Evolutionary conservation across 2,113 vertebrate genomes (phyloP).

Genomic region (Podarcis cretensis): DNA sequence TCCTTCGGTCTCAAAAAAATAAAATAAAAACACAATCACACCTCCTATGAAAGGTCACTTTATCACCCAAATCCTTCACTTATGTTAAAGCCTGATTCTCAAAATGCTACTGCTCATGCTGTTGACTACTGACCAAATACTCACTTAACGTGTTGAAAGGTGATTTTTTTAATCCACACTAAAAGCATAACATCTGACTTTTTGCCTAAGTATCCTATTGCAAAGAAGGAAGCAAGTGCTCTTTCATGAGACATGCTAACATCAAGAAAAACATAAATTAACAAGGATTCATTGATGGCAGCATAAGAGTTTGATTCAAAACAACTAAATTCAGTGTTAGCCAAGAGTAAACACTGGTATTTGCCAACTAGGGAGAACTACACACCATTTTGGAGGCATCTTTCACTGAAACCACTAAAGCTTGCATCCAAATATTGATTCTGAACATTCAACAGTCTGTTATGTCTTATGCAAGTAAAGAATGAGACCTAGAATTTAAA

Average conservation of each 20-base stretch:
- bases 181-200: background rate
- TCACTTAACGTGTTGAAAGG: background rate
- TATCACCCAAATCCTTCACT: background rate
- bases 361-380: background rate
- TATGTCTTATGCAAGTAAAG: background rate
- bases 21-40: background rate
- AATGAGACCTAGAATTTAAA: background rate
- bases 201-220: background rate
- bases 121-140: background rate
- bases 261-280: background rate
- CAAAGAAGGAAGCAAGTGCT: background rate
- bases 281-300: background rate
- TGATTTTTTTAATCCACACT: background rate
- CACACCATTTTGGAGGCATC: background rate
- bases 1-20: background rate
- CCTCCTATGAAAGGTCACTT: conserved; percentile 1
- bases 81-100: background rate
- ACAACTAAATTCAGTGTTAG: background rate
- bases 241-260: background rate
- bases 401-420: background rate
- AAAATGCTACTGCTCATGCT: background rate
- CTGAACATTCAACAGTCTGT: background rate
- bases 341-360: background rate
- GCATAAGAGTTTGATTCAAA: background rate
- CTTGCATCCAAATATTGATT: background rate